Evolutionary conservation across 1,140 invertebrate genomes (phyloP).

Genomic region (Yoshiicerus persimilis): DNA sequence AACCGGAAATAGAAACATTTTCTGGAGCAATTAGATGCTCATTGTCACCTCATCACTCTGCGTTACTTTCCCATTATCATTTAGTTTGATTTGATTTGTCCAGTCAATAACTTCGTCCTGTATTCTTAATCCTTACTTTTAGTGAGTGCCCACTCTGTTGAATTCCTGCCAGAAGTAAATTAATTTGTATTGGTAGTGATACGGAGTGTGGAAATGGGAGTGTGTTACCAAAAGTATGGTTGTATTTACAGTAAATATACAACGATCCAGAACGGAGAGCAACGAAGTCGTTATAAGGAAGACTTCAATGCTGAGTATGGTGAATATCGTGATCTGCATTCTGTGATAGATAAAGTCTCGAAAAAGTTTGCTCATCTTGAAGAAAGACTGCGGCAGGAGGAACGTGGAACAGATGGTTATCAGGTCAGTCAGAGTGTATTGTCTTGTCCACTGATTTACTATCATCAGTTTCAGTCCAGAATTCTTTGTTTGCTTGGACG

Average conservation of each 20-base stretch:
- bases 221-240: neutral
- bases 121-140: too few relatives aligned
- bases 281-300: conserved; percentile 79
- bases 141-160: neutral
- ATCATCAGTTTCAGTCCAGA: neutral
- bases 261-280: conserved; percentile 70
- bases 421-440: conserved; percentile 54
- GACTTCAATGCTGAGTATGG: conserved; percentile 83
- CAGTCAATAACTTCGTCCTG: too few relatives aligned
- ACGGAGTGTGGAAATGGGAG: neutral
- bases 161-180: neutral
- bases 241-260: conserved; percentile 68
- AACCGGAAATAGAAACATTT: too few relatives aligned
- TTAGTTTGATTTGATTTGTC: neutral
- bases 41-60: too few relatives aligned
- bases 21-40: too few relatives aligned
- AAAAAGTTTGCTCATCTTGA: conserved; percentile 74
- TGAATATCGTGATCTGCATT: conserved; percentile 77
- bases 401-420: conserved; percentile 58
- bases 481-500: neutral
- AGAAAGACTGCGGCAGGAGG: conserved; percentile 61
- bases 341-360: conserved; percentile 72
- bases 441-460: neutral
- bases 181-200: neutral
- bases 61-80: neutral